Percentiles rank a stretch among this genome's conserved stretches.
Conservation (phyloP, 2,888 invertebrate genomes). For the Agrypnus murinus region DNA sequence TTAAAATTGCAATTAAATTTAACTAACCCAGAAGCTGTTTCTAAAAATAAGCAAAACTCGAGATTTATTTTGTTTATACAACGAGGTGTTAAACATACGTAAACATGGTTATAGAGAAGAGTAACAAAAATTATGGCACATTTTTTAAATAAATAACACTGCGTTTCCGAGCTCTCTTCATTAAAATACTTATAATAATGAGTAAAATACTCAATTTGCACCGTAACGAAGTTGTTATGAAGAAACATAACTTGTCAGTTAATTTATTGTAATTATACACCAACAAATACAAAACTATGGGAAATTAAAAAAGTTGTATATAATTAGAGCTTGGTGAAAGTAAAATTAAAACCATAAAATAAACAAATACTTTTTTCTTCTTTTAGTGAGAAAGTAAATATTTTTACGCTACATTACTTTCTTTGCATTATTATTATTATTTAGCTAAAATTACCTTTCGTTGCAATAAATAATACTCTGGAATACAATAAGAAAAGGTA, state of each 20-base stretch:
- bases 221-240: constrained; percentile 17
- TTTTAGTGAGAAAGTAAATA: constrained; percentile 1
- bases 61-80: too few relatives aligned
- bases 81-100: too few relatives aligned
- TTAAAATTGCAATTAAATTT: too few relatives aligned
- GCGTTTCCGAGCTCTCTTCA: too few relatives aligned
- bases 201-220: constrained; percentile 16
- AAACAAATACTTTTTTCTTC: neutral
- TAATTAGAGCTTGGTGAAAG: constrained; percentile 22
- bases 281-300: too few relatives aligned
- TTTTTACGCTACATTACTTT: neutral
- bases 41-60: too few relatives aligned
- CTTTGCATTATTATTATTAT: neutral
- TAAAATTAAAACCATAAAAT: constrained; percentile 22
- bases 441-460: constrained; percentile 2
- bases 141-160: too few relatives aligned
- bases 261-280: constrained; percentile 15
- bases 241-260: constrained; percentile 16
- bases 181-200: neutral
- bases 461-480: constrained; percentile 1
- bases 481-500: neutral
- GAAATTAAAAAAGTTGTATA: neutral
- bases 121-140: too few relatives aligned
- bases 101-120: too few relatives aligned
- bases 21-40: too few relatives aligned